These are phyloP conservation scores for Cryptosula pallasiana DNA, from an alignment of 2,888 invertebrate genomes.

Conservation along the genomic window DNA sequence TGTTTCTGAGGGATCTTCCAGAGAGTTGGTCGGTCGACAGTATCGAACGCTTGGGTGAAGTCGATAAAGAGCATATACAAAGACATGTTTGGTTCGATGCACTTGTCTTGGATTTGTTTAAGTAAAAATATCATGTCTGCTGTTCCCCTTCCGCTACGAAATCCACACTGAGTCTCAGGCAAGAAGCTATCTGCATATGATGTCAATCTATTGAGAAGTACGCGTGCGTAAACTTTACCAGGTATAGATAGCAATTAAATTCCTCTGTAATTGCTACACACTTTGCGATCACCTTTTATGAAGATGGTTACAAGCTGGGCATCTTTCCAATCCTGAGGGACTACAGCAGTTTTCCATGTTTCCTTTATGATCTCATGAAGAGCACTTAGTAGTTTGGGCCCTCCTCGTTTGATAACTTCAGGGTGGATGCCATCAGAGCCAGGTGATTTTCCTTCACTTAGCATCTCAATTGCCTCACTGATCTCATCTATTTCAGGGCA, in stretches of 20 bases:
- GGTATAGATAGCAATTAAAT: background rate
- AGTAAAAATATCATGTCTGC: background rate
- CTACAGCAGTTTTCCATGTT: background rate
- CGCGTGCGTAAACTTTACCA: background rate
- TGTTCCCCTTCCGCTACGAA: background rate
- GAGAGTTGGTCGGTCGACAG: background rate
- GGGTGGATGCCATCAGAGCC: conserved; percentile 8
- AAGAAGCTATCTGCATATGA: conserved; percentile 6
- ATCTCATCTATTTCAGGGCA: conserved; percentile 9
- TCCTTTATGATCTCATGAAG: background rate
- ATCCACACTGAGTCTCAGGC: conserved; percentile 1
- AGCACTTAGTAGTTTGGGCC: background rate
- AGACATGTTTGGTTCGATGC: conserved; percentile 4
- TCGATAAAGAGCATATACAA: background rate
- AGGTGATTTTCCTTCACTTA: background rate
- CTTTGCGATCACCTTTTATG: conserved; percentile 4
- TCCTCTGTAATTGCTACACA: conserved; percentile 5
- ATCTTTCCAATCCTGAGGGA: background rate
- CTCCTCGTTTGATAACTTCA: background rate
- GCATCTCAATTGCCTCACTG: background rate
- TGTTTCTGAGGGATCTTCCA: conserved; percentile 10
- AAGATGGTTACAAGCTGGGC: conserved; percentile 15
- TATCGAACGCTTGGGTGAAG: background rate
- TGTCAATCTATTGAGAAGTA: background rate
- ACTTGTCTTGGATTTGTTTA: background rate